These are phyloP conservation scores for Ariolimax columbianus DNA, from an alignment of 2,888 invertebrate species.

Conservation along the genomic window DNA sequence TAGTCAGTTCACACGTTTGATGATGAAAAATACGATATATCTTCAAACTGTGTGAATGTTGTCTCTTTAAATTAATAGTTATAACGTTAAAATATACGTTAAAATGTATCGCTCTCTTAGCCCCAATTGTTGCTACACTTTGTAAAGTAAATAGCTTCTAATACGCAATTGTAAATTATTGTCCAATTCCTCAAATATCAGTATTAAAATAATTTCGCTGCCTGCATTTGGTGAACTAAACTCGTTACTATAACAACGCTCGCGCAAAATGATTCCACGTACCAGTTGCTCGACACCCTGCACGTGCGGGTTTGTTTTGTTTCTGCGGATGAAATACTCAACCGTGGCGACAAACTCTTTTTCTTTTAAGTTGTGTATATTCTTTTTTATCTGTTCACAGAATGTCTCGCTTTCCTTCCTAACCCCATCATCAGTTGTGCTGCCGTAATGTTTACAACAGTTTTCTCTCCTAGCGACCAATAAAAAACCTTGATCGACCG, in stretches of 20 bases:
- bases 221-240: not conserved
- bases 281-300: conserved; percentile 8
- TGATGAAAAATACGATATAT: no score
- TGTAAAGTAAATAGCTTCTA: not conserved
- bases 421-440: not conserved
- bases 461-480: conserved; percentile 17
- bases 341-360: conserved; percentile 8
- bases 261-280: not conserved
- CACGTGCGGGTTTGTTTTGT: conserved; percentile 32
- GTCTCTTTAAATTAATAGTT: no score
- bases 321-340: conserved; percentile 4
- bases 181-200: not conserved
- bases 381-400: not conserved
- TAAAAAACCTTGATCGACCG: conserved; percentile 27
- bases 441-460: conserved; percentile 42
- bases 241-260: not conserved
- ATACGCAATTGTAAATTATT: not conserved
- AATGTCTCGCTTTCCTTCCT: not conserved
- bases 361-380: not conserved
- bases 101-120: no score
- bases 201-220: not conserved
- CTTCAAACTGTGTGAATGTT: no score
- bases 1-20: not conserved
- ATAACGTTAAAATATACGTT: no score
- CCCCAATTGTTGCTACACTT: no score